Evolutionary conservation across 2,888 invertebrate genomes (phyloP), one percentile per base, ranked within the genome.

Genomic region (Aricia artaxerxes): DNA sequence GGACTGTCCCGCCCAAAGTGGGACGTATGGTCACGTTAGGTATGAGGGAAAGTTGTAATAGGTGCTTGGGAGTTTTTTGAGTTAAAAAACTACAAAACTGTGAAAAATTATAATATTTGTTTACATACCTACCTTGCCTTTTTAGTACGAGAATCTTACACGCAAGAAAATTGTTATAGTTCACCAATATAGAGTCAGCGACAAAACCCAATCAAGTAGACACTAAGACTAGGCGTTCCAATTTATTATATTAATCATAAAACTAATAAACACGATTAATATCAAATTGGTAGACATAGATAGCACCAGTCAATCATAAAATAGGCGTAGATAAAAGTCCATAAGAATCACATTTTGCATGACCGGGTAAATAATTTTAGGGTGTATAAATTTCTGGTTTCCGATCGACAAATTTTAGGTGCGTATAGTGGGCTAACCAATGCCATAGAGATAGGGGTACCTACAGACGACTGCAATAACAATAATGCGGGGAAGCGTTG

Each of bases 401-500:
- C 84, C 84, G 84, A 83, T 83, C 84, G 82, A 84, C 83, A 84
- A 84, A 84, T 84, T 84, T 84, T 83, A 83, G 83, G 83, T 84
- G 86, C 87, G 87, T 84, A 87, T 85, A 82, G 81, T 82, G 92
- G 92, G 91, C 91, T 87, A 89, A 89, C 89, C 92, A 91, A 93
- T 87, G 83, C 85, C 85, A 86, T 89, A 87, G 88, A 92, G 92
- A 92, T 90, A 90, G 82, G 83, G 84, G 84, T 84, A 84, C 81
- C 83, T 84, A 83, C 83, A 83, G 90, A 89, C 90, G 89, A 88
- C 87, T 89, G 93, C 92, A 93, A 94, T 94, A 94, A 94, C 93
- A 93, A 93, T 94, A 93, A 93, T 93, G 93, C 89, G 93, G 92
- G 89, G 88, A 90, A 90, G 87, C 90, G 91, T 91, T 92, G 93